Base-by-base conservation (phyloP, 2,888 invertebrate genomes). In the Celastrina argiolus region DNA sequence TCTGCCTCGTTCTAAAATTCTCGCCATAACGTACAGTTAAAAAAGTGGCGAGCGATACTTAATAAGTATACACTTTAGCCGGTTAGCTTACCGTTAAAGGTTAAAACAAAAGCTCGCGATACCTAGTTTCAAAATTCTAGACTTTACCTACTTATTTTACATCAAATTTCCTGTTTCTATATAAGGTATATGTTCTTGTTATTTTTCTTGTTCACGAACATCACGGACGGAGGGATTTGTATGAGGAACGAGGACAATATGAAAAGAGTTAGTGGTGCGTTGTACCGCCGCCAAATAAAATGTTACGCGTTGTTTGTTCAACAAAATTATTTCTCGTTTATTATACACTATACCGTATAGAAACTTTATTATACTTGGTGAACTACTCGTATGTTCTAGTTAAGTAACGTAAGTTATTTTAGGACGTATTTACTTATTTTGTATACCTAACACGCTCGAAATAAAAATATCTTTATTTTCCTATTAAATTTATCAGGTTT, bases 201-300 rank as follows among this genome's bases (percentile, higher is more conserved):
- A 18, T 45, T 42, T 1, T 16, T 42, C n/a, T 7, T 12, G 22
- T 51, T 10, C 22, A 12, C 51, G 12, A 51, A 51, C 5, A 22
- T 51, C 14, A 51, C 51, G 22, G 51, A 1, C 1, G 51, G 51
- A 51, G 14, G 22, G 51, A 22, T 51, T 22, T 51, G 12, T 14
- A 26, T 26, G 51, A 22, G 51, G 51, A 26, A 26, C 51, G 51
- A 26, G 22, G 14, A 51, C 12, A 5, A 51, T 51, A 26, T 51
- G 51, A 51, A 51, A 51, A 12, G 22, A 51, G 22, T 22, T 51
- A 26, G 51, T 26, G 51, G 51, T 51, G 51, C 51, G 51, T 51
- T 51, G 12, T 26, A 51, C 22, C 51, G 8, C 6, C 5, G 45
- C 45, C 18, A 14, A 51, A 51, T 51, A 51, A 51, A 51, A 51